Percentiles rank a stretch among this genome's conserved stretches.
Conservation (phyloP, 2,797 vertebrate species). For the Arrhamphus sclerolepis region DNA sequence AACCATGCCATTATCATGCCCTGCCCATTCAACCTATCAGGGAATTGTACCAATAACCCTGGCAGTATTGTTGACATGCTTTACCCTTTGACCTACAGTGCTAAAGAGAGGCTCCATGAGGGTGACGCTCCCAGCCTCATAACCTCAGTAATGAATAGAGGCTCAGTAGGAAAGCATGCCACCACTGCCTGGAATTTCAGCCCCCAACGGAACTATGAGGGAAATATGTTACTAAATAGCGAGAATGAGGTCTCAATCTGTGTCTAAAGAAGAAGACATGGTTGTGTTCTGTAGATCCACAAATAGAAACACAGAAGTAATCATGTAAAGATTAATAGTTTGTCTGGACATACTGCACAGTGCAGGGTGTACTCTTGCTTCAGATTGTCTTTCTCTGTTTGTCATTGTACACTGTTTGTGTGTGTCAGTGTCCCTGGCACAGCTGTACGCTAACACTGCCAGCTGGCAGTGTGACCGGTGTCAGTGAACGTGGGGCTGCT, state of each 20-base stretch:
- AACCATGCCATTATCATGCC: conserved; percentile 15
- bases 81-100: conserved; percentile 38
- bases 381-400: conserved; percentile 27
- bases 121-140: conserved; percentile 15
- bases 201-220: conserved; percentile 29
- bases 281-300: conserved; percentile 11
- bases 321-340: conserved; percentile 16
- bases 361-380: conserved; percentile 10
- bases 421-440: conserved; percentile 54
- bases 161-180: conserved; percentile 59
- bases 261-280: no score
- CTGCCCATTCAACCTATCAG: conserved; percentile 19
- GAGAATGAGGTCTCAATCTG: neutral
- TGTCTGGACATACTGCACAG: conserved; percentile 15
- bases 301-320: conserved; percentile 13
- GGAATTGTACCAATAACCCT: conserved; percentile 14
- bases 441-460: conserved; percentile 53
- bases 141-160: conserved; percentile 57
- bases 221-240: conserved; percentile 20
- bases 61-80: conserved; percentile 34
- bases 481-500: conserved; percentile 39
- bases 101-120: conserved; percentile 29
- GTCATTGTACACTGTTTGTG: conserved; percentile 19
- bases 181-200: conserved; percentile 64
- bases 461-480: conserved; percentile 53